Base-by-base conservation (phyloP, 2,888 invertebrate species). In the Drosophila demipolita region DNA sequence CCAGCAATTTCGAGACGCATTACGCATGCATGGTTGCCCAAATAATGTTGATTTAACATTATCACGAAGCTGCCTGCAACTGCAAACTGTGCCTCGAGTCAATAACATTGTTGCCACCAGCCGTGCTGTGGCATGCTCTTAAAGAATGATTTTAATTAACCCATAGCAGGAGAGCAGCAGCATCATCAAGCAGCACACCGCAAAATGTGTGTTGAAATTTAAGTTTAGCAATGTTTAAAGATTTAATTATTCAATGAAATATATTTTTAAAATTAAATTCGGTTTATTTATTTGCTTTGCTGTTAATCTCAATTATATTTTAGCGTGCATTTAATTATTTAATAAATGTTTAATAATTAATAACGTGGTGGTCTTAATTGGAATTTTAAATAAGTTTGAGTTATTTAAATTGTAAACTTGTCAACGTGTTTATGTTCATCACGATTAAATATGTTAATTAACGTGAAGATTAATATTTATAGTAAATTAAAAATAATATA, bases 11-110 rank as follows among this genome's bases (percentile, higher is more conserved):
- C 86, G 87, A 84, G 82, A 84, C 82, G 82, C 82, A 91, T 91
- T 91, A 91, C 76, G 80, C 89, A 92, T 92, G 92, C 91, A 92
- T 91, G 92, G 80, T 78, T 89, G 91, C 77, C 89, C 89, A 90
- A 91, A 91, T 91, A 91, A 92, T 92, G 91, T 91, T 91, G 92
- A 91, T 92, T 91, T 91, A 90, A 87, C 87, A 91, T 90, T 91
- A 91, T 87, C 90, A 90, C 81, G 72, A 29, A 60, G 59, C 65
- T 20, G 32, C 23, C 63, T 20, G 35, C 38, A 60, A 26, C 32
- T 78, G 68, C 50, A 60, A 78, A 54, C 68, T 54, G 59, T 45
- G 71, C 71, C 53, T 62, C 59, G 40, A 68, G 82, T 73, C 71
- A 82, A 78, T 68, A 81, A 26, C 54, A 38, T 26, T 55, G 54